Base-by-base conservation (phyloP, 2,113 vertebrate species). In the Varanus komodoensis region DNA sequence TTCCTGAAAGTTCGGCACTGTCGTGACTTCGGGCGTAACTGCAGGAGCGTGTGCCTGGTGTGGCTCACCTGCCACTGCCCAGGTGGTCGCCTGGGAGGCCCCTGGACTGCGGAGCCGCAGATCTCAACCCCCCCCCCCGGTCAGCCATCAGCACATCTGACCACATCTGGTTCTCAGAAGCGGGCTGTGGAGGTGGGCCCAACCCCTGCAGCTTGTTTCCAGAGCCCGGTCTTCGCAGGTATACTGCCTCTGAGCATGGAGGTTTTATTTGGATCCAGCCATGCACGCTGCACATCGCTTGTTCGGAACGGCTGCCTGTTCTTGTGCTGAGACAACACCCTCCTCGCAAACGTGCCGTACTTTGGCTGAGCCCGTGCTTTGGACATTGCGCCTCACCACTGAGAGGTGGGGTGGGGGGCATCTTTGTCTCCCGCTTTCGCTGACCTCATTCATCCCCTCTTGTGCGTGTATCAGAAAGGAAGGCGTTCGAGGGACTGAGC, bases 371-470 rank as follows among this genome's bases (percentile, higher is more conserved):
- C 0, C 78, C 87, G 92, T 89, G 86, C 91, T 90, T 87, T 89
- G 93, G 84, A 85, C 88, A 89, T 90, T 44, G 87, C 91, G 85
- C 88, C 85, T 54, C 5, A 1, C 34, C 38, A n/a, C 50, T 3
- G 19, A 48, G 79, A 77, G 0, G 0, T 21, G 19, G 19, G 61
- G 61, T 64, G 15, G 17, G 17, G 61, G 61, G 61, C 38, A 44
- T 44, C 38, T 44, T 44, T 44, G 38, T 3, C 86, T 1, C 38
- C 89, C 87, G 80, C 90, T 4, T 91, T 50, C 27, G 90, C 11
- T 15, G 90, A 83, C 89, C 91, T 83, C 5, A 50, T 93, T 87
- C 80, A 91, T 94, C 84, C 3, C 80, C 23, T n/a, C 86, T 87
- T 4, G 86, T 4, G 86, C 90, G 32, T 0, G 34, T 74, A 87